Evolutionary conservation across 1,140 invertebrate genomes (phyloP).

Genomic region (Panagrolaimus sp.): DNA sequence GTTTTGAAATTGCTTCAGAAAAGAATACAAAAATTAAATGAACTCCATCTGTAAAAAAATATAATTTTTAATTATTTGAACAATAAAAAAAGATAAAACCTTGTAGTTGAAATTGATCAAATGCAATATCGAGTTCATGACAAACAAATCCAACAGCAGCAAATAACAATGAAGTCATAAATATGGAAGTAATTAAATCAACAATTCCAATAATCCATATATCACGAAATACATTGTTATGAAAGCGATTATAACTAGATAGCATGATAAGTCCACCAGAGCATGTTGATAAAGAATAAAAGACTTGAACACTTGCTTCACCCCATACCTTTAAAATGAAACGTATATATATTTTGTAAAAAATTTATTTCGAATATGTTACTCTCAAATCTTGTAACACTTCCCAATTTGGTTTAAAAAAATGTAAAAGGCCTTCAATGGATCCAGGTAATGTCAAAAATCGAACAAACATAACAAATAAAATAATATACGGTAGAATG

Average conservation of each 20-base stretch:
- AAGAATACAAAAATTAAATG: constrained; percentile 65
- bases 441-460: constrained; percentile 75
- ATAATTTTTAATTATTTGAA: background rate
- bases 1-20: constrained; percentile 57
- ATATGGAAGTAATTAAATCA: constrained; percentile 49
- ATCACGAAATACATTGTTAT: constrained; percentile 63
- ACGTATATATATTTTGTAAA: background rate
- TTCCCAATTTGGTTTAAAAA: constrained; percentile 75
- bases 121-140: constrained; percentile 54
- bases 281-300: constrained; percentile 64
- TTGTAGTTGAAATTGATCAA: constrained; percentile 50
- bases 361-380: background rate
- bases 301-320: constrained; percentile 64
- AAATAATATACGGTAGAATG: constrained; percentile 69
- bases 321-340: constrained; percentile 61
- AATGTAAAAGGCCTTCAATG: constrained; percentile 72
- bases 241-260: constrained; percentile 65
- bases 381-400: constrained; percentile 63
- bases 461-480: constrained; percentile 73
- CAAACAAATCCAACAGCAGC: constrained; percentile 54
- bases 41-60: constrained; percentile 44
- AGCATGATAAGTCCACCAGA: constrained; percentile 65
- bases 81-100: constrained; percentile 14
- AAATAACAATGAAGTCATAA: constrained; percentile 46
- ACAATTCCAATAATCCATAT: constrained; percentile 47